Conservation (phyloP, 35 echinoderm and acorn worm species). For the Holothuria glaberrima region DNA sequence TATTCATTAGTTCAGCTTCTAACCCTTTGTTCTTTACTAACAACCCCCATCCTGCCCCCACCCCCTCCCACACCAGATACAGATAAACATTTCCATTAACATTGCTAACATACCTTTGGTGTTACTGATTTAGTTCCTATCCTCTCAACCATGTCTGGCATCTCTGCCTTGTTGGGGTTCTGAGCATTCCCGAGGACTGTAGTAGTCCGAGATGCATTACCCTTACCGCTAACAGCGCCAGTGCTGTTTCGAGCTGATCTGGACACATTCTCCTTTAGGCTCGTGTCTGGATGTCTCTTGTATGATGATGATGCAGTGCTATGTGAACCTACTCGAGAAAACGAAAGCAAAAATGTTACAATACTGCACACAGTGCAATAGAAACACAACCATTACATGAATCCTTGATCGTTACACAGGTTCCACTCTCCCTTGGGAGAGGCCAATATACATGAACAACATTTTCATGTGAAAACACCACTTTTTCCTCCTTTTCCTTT, state of each 20-base stretch:
- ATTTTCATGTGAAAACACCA: too few relatives aligned
- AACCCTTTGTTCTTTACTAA: too few relatives aligned
- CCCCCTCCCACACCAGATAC: too few relatives aligned
- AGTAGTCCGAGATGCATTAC: background rate
- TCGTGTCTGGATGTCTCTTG: constrained; percentile 47
- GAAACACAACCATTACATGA: too few relatives aligned
- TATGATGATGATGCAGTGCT: constrained; percentile 25
- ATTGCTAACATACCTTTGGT: constrained; percentile 22
- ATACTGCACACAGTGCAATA: background rate
- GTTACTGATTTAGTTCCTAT: constrained; percentile 24
- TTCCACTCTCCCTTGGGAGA: too few relatives aligned
- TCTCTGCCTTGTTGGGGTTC: constrained; percentile 55
- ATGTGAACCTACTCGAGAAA: constrained; percentile 18
- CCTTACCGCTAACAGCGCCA: constrained; percentile 7
- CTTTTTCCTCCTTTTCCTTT: too few relatives aligned
- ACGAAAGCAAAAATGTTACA: background rate
- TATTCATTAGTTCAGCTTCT: too few relatives aligned
- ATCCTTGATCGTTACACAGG: too few relatives aligned
- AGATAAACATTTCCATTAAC: too few relatives aligned
- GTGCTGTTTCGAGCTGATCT: constrained; percentile 32
- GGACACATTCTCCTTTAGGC: constrained; percentile 53
- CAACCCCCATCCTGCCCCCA: too few relatives aligned
- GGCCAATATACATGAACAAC: too few relatives aligned
- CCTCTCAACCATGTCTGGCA: background rate
- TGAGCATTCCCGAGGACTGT: constrained; percentile 39